Conservation (phyloP, 2,888 invertebrate genomes). For the Drosophila nigricruria region DNA sequence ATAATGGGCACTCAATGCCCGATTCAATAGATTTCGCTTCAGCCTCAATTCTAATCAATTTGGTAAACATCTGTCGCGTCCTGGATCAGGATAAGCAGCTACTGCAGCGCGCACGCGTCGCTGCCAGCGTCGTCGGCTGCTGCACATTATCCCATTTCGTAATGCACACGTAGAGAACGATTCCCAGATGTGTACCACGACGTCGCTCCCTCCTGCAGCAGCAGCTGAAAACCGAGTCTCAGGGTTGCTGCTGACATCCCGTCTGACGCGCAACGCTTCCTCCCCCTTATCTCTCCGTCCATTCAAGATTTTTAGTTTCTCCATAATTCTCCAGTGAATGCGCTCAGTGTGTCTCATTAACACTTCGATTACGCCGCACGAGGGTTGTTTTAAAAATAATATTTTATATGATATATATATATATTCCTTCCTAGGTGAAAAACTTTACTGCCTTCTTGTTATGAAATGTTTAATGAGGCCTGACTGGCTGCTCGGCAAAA, state of each 20-base stretch:
- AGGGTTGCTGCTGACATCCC: conserved; percentile 67
- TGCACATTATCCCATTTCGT: conserved; percentile 74
- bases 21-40: conserved; percentile 50
- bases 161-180: conserved; percentile 69
- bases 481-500: conserved; percentile 37
- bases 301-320: conserved; percentile 61
- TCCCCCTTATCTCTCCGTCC: conserved; percentile 3
- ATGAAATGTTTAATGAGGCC: conserved; percentile 70
- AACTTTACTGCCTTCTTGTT: conserved; percentile 52
- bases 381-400: conserved; percentile 55
- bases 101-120: conserved; percentile 62
- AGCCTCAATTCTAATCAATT: conserved; percentile 72
- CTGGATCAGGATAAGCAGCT: conserved; percentile 59
- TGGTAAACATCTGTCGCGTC: conserved; percentile 76
- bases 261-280: conserved; percentile 57
- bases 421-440: conserved; percentile 39
- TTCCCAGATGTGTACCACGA: conserved; percentile 55
- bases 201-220: background rate
- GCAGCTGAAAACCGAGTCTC: conserved; percentile 7
- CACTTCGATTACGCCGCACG: conserved; percentile 64
- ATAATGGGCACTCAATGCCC: conserved; percentile 48
- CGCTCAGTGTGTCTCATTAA: conserved; percentile 69
- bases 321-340: conserved; percentile 37
- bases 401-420: conserved; percentile 13
- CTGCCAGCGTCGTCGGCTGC: conserved; percentile 41